Conservation (phyloP, 2,113 vertebrate species). For the Apodemus sylvaticus region DNA sequence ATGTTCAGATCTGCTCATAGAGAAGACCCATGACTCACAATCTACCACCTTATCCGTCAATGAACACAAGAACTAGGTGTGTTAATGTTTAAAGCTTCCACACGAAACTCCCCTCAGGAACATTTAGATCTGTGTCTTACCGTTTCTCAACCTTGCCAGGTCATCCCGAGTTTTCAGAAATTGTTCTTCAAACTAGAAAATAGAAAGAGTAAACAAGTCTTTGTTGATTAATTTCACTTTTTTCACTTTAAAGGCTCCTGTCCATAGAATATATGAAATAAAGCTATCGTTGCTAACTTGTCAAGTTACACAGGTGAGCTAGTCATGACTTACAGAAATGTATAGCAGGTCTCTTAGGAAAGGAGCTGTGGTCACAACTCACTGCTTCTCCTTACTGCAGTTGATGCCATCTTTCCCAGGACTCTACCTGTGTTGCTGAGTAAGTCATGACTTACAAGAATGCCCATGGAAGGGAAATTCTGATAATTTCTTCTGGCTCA, state of each 20-base stretch:
- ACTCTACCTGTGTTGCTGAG: too few relatives aligned
- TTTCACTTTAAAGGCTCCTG: neutral
- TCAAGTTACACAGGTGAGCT: too few relatives aligned
- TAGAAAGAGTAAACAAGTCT: neutral
- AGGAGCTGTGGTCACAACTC: neutral
- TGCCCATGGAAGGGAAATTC: neutral
- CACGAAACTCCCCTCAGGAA: fast-evolving
- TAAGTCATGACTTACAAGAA: neutral
- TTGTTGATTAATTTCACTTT: neutral
- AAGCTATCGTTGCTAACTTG: neutral
- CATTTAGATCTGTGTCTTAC: neutral
- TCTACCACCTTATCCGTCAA: neutral
- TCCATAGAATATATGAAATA: neutral
- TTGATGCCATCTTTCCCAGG: fast-evolving
- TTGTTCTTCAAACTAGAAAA: conserved; percentile 41
- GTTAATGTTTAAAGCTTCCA: neutral
- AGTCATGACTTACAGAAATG: neutral
- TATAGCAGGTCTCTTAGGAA: neutral
- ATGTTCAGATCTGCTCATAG: neutral
- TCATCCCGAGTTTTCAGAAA: neutral
- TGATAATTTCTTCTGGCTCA: neutral
- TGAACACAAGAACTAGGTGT: too few relatives aligned
- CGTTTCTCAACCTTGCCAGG: neutral
- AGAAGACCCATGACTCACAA: neutral
- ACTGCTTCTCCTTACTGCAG: neutral